A percentile compares a stretch with the other conserved stretches of the same genome.
Evolutionary conservation across 2,888 invertebrate genomes (phyloP).

Genomic region (Calameuta pallipes): DNA sequence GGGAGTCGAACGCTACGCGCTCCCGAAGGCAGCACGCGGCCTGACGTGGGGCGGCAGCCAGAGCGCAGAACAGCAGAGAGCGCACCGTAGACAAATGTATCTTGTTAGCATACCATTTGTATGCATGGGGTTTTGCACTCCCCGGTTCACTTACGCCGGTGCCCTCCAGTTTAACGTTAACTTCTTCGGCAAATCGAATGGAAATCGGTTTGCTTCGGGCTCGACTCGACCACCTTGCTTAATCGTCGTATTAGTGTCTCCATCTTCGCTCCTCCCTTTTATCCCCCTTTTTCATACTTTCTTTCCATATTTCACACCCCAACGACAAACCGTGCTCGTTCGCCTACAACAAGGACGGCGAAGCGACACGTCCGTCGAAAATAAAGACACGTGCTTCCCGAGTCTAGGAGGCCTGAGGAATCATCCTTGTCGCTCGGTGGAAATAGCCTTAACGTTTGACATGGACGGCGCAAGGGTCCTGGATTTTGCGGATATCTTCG

Average conservation of each 20-base stretch:
- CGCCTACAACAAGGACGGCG: too few relatives aligned
- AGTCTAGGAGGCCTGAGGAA: too few relatives aligned
- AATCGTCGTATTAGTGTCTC: conserved; percentile 19
- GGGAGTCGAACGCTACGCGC: not conserved
- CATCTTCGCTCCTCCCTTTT: too few relatives aligned
- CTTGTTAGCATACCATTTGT: conserved; percentile 66
- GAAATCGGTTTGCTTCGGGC: conserved; percentile 47
- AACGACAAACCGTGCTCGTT: too few relatives aligned
- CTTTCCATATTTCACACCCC: too few relatives aligned
- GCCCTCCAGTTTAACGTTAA: conserved; percentile 55
- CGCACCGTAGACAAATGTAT: conserved; percentile 63
- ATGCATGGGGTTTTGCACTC: conserved; percentile 64
- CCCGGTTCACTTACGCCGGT: conserved; percentile 45
- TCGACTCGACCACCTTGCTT: conserved; percentile 23
- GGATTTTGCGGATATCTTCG: too few relatives aligned
- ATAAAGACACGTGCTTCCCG: too few relatives aligned
- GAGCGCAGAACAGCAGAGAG: conserved; percentile 27
- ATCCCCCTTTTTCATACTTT: too few relatives aligned
- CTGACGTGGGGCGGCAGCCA: not conserved
- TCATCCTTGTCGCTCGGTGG: too few relatives aligned
- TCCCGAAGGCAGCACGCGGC: not conserved
- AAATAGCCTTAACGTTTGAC: too few relatives aligned
- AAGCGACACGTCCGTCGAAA: too few relatives aligned
- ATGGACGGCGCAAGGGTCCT: too few relatives aligned
- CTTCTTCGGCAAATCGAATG: conserved; percentile 45